A percentile compares a stretch with the other conserved stretches of the same genome.
Evolutionary conservation across 2,113 vertebrate genomes (phyloP).

Genomic region (Rhombomys opimus): DNA sequence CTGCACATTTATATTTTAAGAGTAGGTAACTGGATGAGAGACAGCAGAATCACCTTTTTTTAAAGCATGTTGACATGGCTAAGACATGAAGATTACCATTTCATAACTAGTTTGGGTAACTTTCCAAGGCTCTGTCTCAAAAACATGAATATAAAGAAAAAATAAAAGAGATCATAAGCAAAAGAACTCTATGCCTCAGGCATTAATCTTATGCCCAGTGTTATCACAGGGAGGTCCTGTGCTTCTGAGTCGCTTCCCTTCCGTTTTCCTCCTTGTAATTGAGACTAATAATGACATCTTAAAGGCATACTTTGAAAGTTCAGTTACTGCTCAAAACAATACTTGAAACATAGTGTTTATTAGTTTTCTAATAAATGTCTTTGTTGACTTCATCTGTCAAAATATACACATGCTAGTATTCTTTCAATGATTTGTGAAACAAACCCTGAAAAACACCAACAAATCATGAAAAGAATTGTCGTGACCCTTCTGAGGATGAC

Average conservation of each 20-base stretch:
- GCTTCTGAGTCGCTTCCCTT: background rate
- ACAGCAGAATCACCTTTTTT: background rate
- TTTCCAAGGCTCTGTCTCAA: background rate
- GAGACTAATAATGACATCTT: background rate
- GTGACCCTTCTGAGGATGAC: background rate
- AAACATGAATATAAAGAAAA: background rate
- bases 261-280: background rate
- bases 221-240: background rate
- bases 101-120: background rate
- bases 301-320: background rate
- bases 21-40: background rate
- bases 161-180: background rate
- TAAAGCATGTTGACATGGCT: background rate
- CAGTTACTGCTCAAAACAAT: background rate
- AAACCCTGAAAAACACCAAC: background rate
- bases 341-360: background rate
- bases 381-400: constrained; percentile 12
- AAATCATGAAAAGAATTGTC: constrained; percentile 32
- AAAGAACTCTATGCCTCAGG: background rate
- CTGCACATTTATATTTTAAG: background rate
- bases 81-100: background rate
- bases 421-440: background rate
- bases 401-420: background rate
- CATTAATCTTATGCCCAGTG: background rate
- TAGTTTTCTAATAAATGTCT: background rate